phyloP scores from a whole-genome alignment of 2,888 invertebrate genomes.

The Mellilla xanthometata region DNA sequence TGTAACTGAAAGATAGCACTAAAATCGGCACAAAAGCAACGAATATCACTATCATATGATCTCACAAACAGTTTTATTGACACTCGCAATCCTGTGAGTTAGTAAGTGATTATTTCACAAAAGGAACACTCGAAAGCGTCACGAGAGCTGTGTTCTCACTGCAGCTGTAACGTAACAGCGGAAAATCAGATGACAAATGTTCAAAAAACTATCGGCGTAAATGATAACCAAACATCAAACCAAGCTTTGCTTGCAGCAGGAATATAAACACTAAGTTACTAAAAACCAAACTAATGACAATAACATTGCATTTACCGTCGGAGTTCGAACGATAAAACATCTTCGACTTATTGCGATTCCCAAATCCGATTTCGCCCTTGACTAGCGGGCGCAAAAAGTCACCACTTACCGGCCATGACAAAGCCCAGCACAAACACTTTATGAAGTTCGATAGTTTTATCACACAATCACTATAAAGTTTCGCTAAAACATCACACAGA shows the following conservation, averaged over 20 bases:
- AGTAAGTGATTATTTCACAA: constrained; percentile 29
- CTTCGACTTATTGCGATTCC: constrained; percentile 81
- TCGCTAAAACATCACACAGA: constrained; percentile 81
- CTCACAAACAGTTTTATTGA: constrained; percentile 33
- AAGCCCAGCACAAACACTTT: constrained; percentile 83
- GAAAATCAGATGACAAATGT: constrained; percentile 61
- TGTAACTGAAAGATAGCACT: constrained; percentile 36
- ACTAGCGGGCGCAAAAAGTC: constrained; percentile 81
- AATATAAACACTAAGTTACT: constrained; percentile 72
- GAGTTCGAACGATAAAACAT: constrained; percentile 84
- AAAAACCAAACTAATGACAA: constrained; percentile 79
- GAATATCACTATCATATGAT: constrained; percentile 65
- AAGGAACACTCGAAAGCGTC: constrained; percentile 48
- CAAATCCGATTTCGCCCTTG: constrained; percentile 82
- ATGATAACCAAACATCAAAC: constrained; percentile 74
- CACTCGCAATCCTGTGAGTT: constrained; percentile 39
- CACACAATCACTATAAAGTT: constrained; percentile 78
- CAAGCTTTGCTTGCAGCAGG: constrained; percentile 60
- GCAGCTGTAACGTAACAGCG: constrained; percentile 51
- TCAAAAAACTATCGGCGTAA: constrained; percentile 68
- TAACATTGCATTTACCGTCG: constrained; percentile 83
- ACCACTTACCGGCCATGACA: constrained; percentile 92
- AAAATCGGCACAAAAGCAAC: constrained; percentile 46
- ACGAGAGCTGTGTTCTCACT: constrained; percentile 57
- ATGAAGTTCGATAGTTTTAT: constrained; percentile 78